Percentiles rank a stretch among this genome's conserved stretches.
phyloP scores from a whole-genome alignment of 1,140 invertebrate genomes.

The Apolygus lucorum region DNA sequence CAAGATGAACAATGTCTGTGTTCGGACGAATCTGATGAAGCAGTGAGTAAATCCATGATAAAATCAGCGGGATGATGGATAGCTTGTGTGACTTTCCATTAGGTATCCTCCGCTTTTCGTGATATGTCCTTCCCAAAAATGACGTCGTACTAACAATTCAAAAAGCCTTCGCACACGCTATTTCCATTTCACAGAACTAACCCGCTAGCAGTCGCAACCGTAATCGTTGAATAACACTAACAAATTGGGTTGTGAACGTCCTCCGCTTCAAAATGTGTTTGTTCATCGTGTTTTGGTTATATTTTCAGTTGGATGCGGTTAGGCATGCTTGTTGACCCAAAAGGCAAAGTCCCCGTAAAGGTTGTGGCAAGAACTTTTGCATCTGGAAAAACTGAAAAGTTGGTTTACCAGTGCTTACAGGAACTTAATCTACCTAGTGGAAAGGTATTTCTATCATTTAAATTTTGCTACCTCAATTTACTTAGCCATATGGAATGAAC shows the following conservation, averaged over 20 bases:
- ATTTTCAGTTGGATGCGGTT: constrained; percentile 91
- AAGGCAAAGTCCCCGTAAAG: constrained; percentile 94
- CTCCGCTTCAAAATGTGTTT: too few species aligned
- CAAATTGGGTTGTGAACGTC: too few species aligned
- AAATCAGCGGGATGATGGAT: too few species aligned
- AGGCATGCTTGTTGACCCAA: constrained; percentile 82
- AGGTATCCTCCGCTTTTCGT: too few species aligned
- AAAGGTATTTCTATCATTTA: too few species aligned
- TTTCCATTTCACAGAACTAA: constrained; percentile 21
- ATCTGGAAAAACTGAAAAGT: constrained; percentile 95
- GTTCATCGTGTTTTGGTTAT: constrained; percentile 20
- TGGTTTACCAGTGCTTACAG: constrained; percentile 92
- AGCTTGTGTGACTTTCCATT: too few species aligned
- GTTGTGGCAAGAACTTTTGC: constrained; percentile 95
- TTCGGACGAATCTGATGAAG: constrained; percentile 90
- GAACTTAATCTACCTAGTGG: constrained; percentile 90
- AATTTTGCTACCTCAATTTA: too few species aligned
- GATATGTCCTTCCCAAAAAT: too few species aligned
- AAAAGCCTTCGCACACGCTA: background rate
- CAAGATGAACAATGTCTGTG: constrained; percentile 94
- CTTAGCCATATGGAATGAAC: too few species aligned
- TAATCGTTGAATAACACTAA: too few species aligned
- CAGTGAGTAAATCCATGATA: constrained; percentile 81
- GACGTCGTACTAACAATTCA: too few species aligned
- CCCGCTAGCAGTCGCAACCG: too few species aligned